Conservation (phyloP, 2,113 vertebrate genomes). For the Tachysurus vachellii region DNA sequence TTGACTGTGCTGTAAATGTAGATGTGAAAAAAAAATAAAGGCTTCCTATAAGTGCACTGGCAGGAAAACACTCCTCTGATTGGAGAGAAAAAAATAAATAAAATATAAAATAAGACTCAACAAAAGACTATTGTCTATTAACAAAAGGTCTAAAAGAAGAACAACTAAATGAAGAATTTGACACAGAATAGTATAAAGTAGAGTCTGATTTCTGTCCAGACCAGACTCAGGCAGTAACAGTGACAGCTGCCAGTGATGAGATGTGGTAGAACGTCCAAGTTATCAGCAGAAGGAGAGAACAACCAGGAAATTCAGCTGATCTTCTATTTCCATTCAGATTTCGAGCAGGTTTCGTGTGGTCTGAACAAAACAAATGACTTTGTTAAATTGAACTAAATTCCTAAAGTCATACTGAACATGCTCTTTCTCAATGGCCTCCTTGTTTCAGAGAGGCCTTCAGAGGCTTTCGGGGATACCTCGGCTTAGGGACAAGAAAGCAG, state of each 20-base stretch:
- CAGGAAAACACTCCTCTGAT: neutral
- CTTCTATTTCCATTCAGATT: neutral
- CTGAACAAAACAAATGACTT: neutral
- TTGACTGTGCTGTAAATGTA: too few species aligned
- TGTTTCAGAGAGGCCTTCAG: constrained; percentile 5
- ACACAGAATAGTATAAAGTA: neutral
- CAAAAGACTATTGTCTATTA: neutral
- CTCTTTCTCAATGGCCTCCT: constrained; percentile 7
- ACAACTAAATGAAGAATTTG: too few species aligned
- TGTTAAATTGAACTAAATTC: neutral
- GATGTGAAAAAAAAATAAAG: too few species aligned
- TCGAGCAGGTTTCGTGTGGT: neutral
- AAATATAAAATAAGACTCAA: neutral
- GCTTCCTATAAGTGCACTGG: neutral
- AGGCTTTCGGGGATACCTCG: neutral
- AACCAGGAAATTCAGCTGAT: neutral
- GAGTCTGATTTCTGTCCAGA: neutral
- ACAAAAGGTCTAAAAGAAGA: neutral
- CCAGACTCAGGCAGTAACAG: neutral
- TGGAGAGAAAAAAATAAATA: neutral
- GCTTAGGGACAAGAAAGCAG: constrained; percentile 11
- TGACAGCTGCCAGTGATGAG: neutral
- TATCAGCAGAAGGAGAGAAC: neutral
- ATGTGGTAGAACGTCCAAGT: neutral
- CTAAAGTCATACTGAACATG: neutral